These are phyloP conservation scores for Oedothorax gibbosus DNA, from an alignment of 1,140 invertebrate genomes.

Conservation along the genomic window DNA sequence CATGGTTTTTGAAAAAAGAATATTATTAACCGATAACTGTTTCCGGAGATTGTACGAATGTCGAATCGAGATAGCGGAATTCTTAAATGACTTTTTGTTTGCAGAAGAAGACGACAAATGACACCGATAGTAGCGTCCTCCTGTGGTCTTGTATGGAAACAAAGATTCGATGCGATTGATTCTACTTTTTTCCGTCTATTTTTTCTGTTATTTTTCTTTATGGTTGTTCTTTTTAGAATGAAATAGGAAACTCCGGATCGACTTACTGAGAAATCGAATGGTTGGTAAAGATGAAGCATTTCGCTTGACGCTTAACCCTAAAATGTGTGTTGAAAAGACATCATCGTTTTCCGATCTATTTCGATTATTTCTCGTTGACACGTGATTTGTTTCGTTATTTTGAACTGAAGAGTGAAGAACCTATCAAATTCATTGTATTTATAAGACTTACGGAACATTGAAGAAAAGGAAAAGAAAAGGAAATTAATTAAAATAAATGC, in stretches of 20 bases:
- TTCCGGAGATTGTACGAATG: constrained; percentile 9
- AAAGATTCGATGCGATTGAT: constrained; percentile 54
- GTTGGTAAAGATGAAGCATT: constrained; percentile 26
- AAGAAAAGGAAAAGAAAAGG: neutral
- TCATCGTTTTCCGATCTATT: constrained; percentile 49
- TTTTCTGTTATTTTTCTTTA: neutral
- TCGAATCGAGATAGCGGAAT: constrained; percentile 44
- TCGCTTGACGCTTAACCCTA: constrained; percentile 37
- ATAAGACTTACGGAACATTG: neutral
- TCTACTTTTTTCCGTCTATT: constrained; percentile 4
- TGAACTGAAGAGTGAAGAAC: neutral
- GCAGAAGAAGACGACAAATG: constrained; percentile 39
- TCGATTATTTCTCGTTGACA: constrained; percentile 36
- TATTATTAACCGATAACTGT: constrained; percentile 58
- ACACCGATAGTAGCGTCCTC: constrained; percentile 34
- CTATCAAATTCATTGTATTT: neutral
- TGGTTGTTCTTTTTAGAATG: constrained; percentile 1
- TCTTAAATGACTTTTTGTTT: constrained; percentile 56
- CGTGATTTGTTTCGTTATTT: constrained; percentile 13
- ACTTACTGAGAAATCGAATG: constrained; percentile 39
- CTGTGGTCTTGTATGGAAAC: constrained; percentile 1
- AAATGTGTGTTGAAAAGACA: constrained; percentile 34
- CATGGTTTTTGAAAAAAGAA: neutral
- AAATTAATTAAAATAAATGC: neutral
- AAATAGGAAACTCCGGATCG: constrained; percentile 27